Conservation (phyloP, 1,140 invertebrate species). For the Tetranychus urticae region DNA sequence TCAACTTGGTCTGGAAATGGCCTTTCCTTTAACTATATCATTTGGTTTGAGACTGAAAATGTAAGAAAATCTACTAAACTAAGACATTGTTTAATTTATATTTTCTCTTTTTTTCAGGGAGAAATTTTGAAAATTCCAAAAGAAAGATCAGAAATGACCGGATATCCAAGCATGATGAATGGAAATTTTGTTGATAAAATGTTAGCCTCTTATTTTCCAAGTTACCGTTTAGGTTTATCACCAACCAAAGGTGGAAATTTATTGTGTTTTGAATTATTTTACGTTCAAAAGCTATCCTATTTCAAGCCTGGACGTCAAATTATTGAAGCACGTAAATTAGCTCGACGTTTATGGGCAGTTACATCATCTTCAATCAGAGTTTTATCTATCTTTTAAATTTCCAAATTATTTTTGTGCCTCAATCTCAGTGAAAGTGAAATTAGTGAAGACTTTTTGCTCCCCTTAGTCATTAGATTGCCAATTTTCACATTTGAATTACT, state of each 20-base stretch:
- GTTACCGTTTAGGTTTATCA: neutral
- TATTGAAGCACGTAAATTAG: neutral
- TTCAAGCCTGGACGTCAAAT: neutral
- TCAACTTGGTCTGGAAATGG: neutral
- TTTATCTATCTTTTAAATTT: too few relatives aligned
- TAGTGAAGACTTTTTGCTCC: too few relatives aligned
- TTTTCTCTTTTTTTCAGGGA: neutral
- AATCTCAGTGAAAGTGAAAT: too few relatives aligned
- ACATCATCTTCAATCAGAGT: neutral
- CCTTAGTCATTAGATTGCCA: too few relatives aligned
- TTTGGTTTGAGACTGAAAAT: neutral
- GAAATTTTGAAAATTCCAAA: neutral
- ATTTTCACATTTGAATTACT: too few relatives aligned
- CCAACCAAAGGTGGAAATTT: neutral
- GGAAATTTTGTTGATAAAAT: neutral
- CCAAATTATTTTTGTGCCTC: too few relatives aligned
- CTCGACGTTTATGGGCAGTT: neutral
- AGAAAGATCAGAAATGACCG: neutral
- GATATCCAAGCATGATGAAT: neutral
- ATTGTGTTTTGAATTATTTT: neutral
- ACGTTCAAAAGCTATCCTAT: neutral
- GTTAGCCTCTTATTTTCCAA: neutral
- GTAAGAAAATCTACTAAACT: neutral
- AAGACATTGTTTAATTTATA: neutral
- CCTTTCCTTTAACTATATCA: neutral